Evolutionary conservation across 2,113 vertebrate genomes (phyloP).

Genomic region (Clarias magur): DNA sequence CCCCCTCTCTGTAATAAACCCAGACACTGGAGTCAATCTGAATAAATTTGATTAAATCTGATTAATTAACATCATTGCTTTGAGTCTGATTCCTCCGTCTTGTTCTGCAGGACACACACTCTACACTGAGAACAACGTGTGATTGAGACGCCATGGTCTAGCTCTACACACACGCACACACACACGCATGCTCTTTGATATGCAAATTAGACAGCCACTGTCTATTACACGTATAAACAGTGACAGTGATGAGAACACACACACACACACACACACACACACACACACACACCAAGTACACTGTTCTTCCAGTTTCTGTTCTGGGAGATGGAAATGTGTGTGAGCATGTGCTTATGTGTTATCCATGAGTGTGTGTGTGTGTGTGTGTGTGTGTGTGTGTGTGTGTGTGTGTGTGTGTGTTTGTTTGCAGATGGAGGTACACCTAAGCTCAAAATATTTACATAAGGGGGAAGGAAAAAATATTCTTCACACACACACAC

Average conservation of each 20-base stretch:
- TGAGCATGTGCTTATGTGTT: neutral
- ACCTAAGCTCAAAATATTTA: neutral
- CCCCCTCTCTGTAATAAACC: too few species aligned
- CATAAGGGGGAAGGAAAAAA: neutral
- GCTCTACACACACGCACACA: slow-evolving; percentile 17
- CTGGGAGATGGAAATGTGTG: neutral
- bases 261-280: too few species aligned
- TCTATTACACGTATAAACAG: slow-evolving; percentile 22
- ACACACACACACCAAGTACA: too few species aligned
- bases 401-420: too few species aligned
- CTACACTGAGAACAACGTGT: neutral
- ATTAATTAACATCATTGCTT: neutral
- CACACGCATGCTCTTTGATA: slow-evolving; percentile 25
- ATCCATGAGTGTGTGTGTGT: neutral
- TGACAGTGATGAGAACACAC: slow-evolving; percentile 24
- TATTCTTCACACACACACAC: neutral
- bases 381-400: neutral
- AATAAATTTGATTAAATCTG: neutral
- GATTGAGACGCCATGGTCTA: neutral
- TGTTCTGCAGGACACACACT: too few species aligned
- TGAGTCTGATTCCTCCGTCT: neutral
- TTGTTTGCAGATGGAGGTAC: neutral
- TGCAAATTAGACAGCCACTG: neutral
- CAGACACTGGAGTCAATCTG: neutral
- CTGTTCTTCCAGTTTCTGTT: neutral